These are phyloP conservation scores for Tryphoninae sp. DNA, from an alignment of 2,888 invertebrate genomes.

Conservation along the genomic window DNA sequence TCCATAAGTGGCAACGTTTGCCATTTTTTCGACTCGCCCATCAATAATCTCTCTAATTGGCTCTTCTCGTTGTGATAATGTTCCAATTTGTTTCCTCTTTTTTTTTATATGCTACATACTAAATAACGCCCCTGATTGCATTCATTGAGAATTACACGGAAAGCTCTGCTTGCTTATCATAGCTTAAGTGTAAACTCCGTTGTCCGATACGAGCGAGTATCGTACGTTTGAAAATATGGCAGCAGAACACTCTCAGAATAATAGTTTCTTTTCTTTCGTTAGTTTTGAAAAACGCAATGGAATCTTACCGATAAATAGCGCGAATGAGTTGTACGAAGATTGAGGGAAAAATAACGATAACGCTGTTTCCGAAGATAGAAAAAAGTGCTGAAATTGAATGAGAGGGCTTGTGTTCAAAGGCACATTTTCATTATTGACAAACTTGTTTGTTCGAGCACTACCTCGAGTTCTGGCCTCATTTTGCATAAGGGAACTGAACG, in stretches of 20 bases:
- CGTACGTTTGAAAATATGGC: slow-evolving; percentile 40
- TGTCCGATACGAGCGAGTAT: slow-evolving; percentile 19
- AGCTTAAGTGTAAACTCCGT: slow-evolving; percentile 17
- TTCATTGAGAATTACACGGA: slow-evolving; percentile 16
- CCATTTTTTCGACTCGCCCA: slow-evolving; percentile 24
- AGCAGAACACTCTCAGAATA: slow-evolving; percentile 22
- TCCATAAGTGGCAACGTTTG: slow-evolving; percentile 10
- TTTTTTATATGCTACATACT: slow-evolving; percentile 41
- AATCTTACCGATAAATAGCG: slow-evolving; percentile 1
- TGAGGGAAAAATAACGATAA: background rate
- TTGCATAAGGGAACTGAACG: background rate
- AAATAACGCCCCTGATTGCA: slow-evolving; percentile 50
- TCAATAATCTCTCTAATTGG: slow-evolving; percentile 27
- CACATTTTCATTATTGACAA: background rate
- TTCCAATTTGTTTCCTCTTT: slow-evolving; percentile 23
- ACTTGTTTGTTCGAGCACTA: background rate
- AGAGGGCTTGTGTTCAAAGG: background rate
- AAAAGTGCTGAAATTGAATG: slow-evolving; percentile 38
- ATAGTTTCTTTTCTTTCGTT: background rate
- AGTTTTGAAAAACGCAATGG: background rate
- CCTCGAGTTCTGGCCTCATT: background rate
- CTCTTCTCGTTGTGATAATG: background rate
- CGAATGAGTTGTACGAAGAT: background rate
- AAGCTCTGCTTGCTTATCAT: slow-evolving; percentile 25
- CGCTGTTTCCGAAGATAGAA: slow-evolving; percentile 2